A percentile compares a stretch with the other conserved stretches of the same genome.
phyloP scores from a whole-genome alignment of 2,113 vertebrate genomes.

The Mustela lutreola region DNA sequence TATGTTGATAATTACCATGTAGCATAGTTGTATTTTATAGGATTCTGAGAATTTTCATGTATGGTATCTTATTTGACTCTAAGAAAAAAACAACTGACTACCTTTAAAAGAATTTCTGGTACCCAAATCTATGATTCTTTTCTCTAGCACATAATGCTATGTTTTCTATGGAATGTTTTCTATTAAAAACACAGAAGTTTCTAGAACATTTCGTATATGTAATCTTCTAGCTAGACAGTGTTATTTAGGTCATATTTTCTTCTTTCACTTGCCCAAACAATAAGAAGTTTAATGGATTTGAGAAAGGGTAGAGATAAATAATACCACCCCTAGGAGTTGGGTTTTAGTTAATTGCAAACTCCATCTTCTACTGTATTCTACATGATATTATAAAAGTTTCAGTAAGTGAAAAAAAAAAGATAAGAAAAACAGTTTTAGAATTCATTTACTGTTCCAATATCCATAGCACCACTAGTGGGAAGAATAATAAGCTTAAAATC shows the following conservation, averaged over 20 bases:
- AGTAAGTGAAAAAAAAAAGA: not conserved
- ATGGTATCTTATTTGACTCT: not conserved
- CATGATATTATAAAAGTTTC: not conserved
- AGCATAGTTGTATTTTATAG: not conserved
- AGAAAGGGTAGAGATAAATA: not conserved
- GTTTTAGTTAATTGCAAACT: constrained; percentile 18
- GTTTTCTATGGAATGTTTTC: rapidly evolving
- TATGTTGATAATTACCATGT: not conserved
- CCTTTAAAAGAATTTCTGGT: not conserved
- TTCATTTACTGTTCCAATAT: not conserved
- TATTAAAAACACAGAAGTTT: not conserved
- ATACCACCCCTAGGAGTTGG: not conserved
- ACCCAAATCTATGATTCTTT: not conserved
- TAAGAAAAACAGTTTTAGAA: not conserved
- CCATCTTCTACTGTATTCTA: not conserved
- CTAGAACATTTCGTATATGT: not conserved
- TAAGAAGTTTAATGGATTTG: not conserved
- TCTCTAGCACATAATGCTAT: not conserved
- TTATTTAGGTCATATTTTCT: not conserved
- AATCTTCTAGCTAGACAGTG: not conserved
- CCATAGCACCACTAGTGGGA: not conserved
- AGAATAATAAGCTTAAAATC: not conserved
- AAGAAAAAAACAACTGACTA: not conserved
- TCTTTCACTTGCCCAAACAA: not conserved
- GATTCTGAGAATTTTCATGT: not conserved